phyloP scores from a whole-genome alignment of 2,888 invertebrate genomes.

The Volucella bombylans region DNA sequence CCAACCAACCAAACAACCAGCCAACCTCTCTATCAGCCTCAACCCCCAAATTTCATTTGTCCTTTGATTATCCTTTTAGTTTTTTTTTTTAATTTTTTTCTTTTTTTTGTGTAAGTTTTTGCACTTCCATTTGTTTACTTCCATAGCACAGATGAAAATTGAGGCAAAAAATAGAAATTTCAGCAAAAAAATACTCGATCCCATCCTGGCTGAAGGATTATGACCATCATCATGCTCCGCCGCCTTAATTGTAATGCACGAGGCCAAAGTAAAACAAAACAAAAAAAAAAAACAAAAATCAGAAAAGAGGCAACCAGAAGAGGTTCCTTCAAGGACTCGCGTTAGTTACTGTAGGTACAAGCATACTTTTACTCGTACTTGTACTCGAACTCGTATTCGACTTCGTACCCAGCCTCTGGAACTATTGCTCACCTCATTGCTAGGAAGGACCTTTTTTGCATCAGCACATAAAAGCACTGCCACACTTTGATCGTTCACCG shows the following conservation, averaged over 20 bases:
- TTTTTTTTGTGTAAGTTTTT: background rate
- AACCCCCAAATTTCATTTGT: conserved; percentile 46
- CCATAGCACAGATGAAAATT: conserved; percentile 50
- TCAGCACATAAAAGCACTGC: conserved; percentile 55
- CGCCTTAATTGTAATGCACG: conserved; percentile 69
- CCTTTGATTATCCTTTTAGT: conserved; percentile 68
- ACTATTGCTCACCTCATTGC: conserved; percentile 72
- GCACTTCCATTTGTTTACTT: conserved; percentile 65
- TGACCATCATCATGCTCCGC: conserved; percentile 69
- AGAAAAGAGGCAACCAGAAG: background rate
- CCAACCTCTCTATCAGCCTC: background rate
- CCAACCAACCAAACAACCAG: background rate
- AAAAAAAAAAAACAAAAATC: conserved; percentile 4
- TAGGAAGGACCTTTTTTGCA: conserved; percentile 39
- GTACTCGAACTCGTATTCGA: too few species aligned
- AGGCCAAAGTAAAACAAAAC: background rate
- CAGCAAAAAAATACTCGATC: conserved; percentile 48
- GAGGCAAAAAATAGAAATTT: conserved; percentile 42
- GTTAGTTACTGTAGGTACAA: conserved; percentile 5
- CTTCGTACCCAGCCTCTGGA: conserved; percentile 1
- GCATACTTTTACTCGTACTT: too few species aligned
- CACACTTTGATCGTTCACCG: conserved; percentile 70
- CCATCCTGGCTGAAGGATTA: conserved; percentile 67
- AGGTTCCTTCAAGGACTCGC: conserved; percentile 62
- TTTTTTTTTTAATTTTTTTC: conserved; percentile 12